Evolutionary conservation across 1,140 invertebrate species (phyloP).

Genomic region (Platyscapa corneri): DNA sequence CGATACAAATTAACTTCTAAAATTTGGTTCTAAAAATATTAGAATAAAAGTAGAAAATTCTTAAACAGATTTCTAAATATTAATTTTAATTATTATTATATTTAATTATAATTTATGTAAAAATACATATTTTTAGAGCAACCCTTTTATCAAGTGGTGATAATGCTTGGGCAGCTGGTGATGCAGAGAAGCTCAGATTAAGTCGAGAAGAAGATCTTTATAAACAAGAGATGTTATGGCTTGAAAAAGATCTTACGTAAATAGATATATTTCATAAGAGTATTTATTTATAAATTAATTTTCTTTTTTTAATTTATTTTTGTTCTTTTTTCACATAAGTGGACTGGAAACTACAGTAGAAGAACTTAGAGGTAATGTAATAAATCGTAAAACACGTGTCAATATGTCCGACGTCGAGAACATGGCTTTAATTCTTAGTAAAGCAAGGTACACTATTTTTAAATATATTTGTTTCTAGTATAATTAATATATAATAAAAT

Average conservation of each 20-base stretch:
- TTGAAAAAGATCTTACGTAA: constrained; percentile 93
- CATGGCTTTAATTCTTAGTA: constrained; percentile 93
- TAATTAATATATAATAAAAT: background rate
- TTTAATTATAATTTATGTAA: background rate
- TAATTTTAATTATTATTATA: too few relatives aligned
- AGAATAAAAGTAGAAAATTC: background rate
- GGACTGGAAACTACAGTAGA: constrained; percentile 96
- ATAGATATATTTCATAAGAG: constrained; percentile 53
- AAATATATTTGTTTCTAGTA: background rate
- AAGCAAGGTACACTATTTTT: constrained; percentile 79
- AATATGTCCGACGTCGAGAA: constrained; percentile 98
- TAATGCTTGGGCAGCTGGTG: constrained; percentile 75
- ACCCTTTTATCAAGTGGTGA: constrained; percentile 81
- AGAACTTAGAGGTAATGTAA: constrained; percentile 94
- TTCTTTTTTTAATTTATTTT: background rate
- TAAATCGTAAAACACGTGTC: constrained; percentile 94
- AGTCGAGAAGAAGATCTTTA: constrained; percentile 90
- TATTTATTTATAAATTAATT: background rate
- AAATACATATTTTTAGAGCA: constrained; percentile 69
- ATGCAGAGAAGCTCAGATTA: constrained; percentile 80
- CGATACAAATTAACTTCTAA: too few relatives aligned
- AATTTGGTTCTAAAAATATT: background rate
- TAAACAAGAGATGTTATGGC: constrained; percentile 90
- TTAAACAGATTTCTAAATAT: too few relatives aligned
- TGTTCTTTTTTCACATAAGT: constrained; percentile 68